These are phyloP conservation scores for Notarius lentiginosus DNA, from an alignment of 2,113 vertebrate genomes.

Conservation along the genomic window DNA sequence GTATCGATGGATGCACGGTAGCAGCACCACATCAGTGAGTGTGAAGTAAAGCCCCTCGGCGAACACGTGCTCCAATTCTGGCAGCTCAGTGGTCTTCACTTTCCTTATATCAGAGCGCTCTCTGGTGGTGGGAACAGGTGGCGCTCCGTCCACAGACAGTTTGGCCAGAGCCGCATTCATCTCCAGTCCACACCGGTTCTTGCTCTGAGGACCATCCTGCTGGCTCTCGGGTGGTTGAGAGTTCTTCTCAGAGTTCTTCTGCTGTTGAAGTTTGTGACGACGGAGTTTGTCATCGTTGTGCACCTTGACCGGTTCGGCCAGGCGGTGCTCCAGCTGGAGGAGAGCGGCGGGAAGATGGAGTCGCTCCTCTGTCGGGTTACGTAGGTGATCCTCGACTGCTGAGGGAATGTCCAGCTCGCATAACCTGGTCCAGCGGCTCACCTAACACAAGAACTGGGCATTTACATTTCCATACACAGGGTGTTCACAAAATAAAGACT, in stretches of 20 bases:
- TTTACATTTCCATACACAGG: neutral
- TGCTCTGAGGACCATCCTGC: constrained; percentile 11
- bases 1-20: constrained; percentile 90
- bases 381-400: constrained; percentile 83
- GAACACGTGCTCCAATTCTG: constrained; percentile 86
- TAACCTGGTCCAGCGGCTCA: constrained; percentile 94
- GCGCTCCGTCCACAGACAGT: constrained; percentile 70
- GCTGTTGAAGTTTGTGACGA: constrained; percentile 85
- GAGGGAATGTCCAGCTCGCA: constrained; percentile 91
- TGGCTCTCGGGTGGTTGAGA: constrained; percentile 19
- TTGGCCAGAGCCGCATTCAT: constrained; percentile 83
- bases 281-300: constrained; percentile 97
- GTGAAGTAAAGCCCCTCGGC: constrained; percentile 97
- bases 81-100: constrained; percentile 83
- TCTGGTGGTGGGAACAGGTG: constrained; percentile 64
- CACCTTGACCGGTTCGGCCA: constrained; percentile 89
- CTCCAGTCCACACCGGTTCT: constrained; percentile 70
- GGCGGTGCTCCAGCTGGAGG: constrained; percentile 81
- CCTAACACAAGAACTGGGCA: constrained; percentile 68
- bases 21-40: constrained; percentile 88
- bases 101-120: constrained; percentile 84
- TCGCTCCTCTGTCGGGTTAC: constrained; percentile 55
- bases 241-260: constrained; percentile 54
- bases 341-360: constrained; percentile 78
- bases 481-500: neutral